These are phyloP conservation scores for Bedellia somnulentella DNA, from an alignment of 2,888 invertebrate species.

Conservation along the genomic window DNA sequence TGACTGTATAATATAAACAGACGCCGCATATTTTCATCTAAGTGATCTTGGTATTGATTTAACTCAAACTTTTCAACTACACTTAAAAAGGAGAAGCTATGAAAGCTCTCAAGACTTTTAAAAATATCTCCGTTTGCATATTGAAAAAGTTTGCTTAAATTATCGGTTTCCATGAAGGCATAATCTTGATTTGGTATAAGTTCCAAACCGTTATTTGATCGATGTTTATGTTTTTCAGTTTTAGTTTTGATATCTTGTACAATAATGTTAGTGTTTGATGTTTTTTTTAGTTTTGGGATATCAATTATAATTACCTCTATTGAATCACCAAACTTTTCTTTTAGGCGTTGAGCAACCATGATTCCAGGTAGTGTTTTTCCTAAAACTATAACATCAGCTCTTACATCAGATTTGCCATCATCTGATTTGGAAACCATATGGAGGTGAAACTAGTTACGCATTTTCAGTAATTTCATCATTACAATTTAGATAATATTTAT, in stretches of 20 bases:
- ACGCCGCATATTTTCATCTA: constrained; percentile 28
- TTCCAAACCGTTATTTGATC: too few species aligned
- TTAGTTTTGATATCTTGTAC: neutral
- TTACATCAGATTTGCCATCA: too few species aligned
- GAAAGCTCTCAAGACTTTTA: constrained; percentile 22
- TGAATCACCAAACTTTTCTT: constrained; percentile 35
- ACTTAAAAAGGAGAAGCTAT: constrained; percentile 34
- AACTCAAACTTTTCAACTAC: constrained; percentile 37
- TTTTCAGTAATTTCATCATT: too few species aligned
- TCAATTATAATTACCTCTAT: constrained; percentile 44
- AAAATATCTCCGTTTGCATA: constrained; percentile 27
- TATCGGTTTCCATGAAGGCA: too few species aligned
- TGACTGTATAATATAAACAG: constrained; percentile 25
- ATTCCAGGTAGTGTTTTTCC: constrained; percentile 47
- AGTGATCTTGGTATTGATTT: constrained; percentile 32
- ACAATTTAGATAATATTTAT: too few species aligned
- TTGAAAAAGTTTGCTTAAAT: constrained; percentile 42
- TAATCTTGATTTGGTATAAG: too few species aligned
- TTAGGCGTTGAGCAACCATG: constrained; percentile 43
- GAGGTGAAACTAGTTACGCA: too few species aligned
- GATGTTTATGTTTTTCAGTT: neutral
- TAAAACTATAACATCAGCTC: constrained; percentile 42
- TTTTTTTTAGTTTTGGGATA: constrained; percentile 10
- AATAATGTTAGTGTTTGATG: neutral
- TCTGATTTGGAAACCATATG: too few species aligned